Evolutionary conservation across 2,113 vertebrate genomes (phyloP).

Genomic region (Enhydra lutris): DNA sequence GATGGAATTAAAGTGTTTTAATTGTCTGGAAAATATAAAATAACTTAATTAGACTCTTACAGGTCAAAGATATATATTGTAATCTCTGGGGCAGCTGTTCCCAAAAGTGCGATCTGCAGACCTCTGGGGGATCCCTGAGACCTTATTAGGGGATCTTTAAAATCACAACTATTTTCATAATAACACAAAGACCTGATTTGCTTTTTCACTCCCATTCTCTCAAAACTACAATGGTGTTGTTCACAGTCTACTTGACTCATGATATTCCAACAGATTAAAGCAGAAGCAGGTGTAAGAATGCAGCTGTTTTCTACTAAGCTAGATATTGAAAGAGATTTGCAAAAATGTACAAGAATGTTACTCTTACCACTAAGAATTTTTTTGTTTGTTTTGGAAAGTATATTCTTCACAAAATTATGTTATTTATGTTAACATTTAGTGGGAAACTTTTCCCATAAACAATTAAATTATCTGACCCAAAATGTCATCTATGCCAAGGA

Average conservation of each 20-base stretch:
- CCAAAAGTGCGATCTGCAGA: not conserved
- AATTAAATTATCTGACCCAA: not conserved
- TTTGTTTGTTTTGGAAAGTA: not conserved
- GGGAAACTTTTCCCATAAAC: not conserved
- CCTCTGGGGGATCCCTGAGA: too few species aligned
- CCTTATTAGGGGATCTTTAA: not conserved
- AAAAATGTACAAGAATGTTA: not conserved
- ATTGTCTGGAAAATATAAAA: not conserved
- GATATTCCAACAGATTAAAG: not conserved
- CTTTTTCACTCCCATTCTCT: not conserved
- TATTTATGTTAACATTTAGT: not conserved
- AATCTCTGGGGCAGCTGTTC: not conserved
- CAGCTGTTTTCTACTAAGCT: not conserved
- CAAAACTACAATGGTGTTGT: not conserved
- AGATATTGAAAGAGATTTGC: not conserved
- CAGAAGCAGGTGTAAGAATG: not conserved
- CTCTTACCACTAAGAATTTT: not conserved
- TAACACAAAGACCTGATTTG: not conserved
- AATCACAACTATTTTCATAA: constrained; percentile 20
- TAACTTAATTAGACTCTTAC: not conserved
- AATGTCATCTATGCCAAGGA: not conserved
- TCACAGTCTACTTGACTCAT: not conserved
- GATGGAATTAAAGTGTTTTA: constrained; percentile 4
- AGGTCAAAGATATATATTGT: not conserved
- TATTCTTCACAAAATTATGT: not conserved